These are phyloP conservation scores for Hyphantria cunea DNA, from an alignment of 1,140 invertebrate genomes.

Conservation along the genomic window DNA sequence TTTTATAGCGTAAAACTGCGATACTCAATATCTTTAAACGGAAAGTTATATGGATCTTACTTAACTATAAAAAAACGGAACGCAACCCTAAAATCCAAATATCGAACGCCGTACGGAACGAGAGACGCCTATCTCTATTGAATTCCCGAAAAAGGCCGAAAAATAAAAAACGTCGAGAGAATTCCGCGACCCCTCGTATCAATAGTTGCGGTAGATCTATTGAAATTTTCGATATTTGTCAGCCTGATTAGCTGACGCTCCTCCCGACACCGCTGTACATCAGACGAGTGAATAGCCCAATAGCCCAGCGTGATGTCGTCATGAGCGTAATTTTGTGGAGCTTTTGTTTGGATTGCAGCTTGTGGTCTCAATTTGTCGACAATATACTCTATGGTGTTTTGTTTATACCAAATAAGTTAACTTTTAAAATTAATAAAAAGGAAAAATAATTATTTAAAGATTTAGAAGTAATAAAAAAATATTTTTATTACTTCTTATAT, in stretches of 20 bases:
- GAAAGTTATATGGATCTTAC: too few species aligned
- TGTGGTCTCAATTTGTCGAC: too few species aligned
- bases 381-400: not conserved
- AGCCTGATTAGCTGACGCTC: constrained; percentile 64
- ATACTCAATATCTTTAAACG: not conserved
- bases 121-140: constrained; percentile 64
- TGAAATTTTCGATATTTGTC: constrained; percentile 71
- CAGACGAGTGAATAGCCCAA: constrained; percentile 62
- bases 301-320: constrained; percentile 60
- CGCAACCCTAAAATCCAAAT: constrained; percentile 61
- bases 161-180: constrained; percentile 56
- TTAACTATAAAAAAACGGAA: not conserved
- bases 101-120: constrained; percentile 53
- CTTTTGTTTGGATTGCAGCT: constrained; percentile 30
- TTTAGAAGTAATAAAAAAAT: too few species aligned
- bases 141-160: constrained; percentile 59
- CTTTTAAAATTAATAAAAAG: not conserved
- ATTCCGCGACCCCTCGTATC: constrained; percentile 47
- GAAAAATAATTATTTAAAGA: too few species aligned
- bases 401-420: not conserved
- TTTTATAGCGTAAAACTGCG: not conserved
- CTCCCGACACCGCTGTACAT: constrained; percentile 45
- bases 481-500: too few species aligned
- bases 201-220: constrained; percentile 59
- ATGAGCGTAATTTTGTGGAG: constrained; percentile 26